Base-by-base conservation (phyloP, 2,888 invertebrate species). In the Dorcus hopei region DNA sequence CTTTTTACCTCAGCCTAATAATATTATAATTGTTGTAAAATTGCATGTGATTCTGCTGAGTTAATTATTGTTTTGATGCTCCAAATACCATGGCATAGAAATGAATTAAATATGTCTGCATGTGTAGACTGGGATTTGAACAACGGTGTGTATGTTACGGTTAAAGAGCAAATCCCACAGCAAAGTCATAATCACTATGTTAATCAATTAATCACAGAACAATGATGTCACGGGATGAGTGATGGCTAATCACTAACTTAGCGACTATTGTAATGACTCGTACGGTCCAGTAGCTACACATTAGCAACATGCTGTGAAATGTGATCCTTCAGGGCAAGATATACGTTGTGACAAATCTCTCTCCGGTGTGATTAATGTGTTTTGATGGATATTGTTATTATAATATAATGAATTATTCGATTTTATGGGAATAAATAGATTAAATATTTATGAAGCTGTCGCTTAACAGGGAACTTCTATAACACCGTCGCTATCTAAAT, bases 191-290 rank as follows among this genome's bases (percentile, higher is more conserved):
- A 61, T 61, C 59, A 58, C 52, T 50, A 54, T 59, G 58, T 59
- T 62, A 62, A 64, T 65, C 68, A 67, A 70, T 70, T 70, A 69
- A 70, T 70, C 67, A 65, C 61, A 49, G 57, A 59, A 69, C 69
- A 70, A 68, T 68, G 64, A 67, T 64, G 69, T 65, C 66, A 65
- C 63, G 59, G 65, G 63, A 67, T 70, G 70, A 70, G 65, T 66
- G 70, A 70, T 69, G 65, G 68, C 67, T 69, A 69, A 69, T 69
- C 69, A 68, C 68, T 67, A 69, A 67, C 58, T 69, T 68, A 64
- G 66, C 63, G 63, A 63, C 66, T 63, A 69, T 68, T 69, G 66
- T 68, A 64, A 56, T 65, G 59, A 50, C 59, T 58, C 59, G 60
- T 54, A 62, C 54, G 65, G 62, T 62, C 64, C 63, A 66, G 62